Evolutionary conservation across 2,113 vertebrate genomes (phyloP).

Genomic region (Phaethornis superciliosus): DNA sequence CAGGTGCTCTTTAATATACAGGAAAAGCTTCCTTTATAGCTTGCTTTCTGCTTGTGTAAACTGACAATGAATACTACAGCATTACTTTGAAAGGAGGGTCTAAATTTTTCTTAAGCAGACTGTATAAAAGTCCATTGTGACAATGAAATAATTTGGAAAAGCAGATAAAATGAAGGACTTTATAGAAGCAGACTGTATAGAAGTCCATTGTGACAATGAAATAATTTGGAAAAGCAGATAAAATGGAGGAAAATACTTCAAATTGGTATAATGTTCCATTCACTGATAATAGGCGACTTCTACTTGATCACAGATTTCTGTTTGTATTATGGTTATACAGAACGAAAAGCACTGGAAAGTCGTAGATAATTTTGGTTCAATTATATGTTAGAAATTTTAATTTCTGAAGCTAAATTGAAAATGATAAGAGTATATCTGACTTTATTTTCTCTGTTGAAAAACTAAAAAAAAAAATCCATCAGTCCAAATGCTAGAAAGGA

Average conservation of each 20-base stretch:
- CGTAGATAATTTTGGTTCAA: slow-evolving; percentile 42
- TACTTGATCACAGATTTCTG: slow-evolving; percentile 27
- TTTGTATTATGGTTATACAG: background rate
- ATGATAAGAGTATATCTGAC: slow-evolving; percentile 1
- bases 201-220: background rate
- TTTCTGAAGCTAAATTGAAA: slow-evolving; percentile 58
- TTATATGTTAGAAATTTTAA: slow-evolving; percentile 41
- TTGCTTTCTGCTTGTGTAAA: background rate
- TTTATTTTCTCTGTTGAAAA: slow-evolving; percentile 26
- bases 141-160: background rate
- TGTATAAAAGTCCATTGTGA: background rate
- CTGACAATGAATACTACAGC: background rate
- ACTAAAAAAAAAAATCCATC: background rate
- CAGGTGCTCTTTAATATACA: background rate
- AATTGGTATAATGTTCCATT: background rate
- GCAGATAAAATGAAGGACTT: background rate
- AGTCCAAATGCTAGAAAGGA: background rate
- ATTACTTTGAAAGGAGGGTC: background rate
- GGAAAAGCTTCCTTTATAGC: background rate
- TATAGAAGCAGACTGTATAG: background rate
- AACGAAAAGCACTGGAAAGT: slow-evolving; percentile 11
- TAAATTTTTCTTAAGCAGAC: background rate
- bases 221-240: background rate
- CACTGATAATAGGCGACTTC: background rate
- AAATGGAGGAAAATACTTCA: background rate